phyloP scores from a whole-genome alignment of 2,888 invertebrate species.

The Lottia scabra region DNA sequence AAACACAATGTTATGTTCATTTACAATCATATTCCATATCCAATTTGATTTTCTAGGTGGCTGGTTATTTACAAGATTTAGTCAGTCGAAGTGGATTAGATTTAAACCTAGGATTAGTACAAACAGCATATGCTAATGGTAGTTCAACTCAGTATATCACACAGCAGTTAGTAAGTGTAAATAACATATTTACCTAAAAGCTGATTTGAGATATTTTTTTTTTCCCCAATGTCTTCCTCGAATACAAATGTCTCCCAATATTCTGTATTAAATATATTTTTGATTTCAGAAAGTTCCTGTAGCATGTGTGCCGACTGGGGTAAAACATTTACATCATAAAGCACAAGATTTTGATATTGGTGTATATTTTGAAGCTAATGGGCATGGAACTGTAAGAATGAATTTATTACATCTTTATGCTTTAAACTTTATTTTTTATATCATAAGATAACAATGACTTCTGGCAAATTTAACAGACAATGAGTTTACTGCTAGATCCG shows the following conservation, averaged over 20 bases:
- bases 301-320: constrained; percentile 92
- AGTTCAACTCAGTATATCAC: constrained; percentile 92
- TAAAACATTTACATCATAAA: constrained; percentile 94
- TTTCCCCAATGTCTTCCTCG: too few species aligned
- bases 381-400: constrained; percentile 86
- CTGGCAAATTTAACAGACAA: too few species aligned
- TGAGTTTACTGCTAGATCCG: too few species aligned
- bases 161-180: constrained; percentile 65
- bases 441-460: too few species aligned
- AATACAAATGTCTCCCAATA: too few species aligned
- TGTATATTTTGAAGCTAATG: constrained; percentile 99
- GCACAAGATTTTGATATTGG: constrained; percentile 93
- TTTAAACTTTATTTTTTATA: too few species aligned
- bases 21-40: too few species aligned
- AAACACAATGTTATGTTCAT: too few species aligned
- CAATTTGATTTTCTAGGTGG: constrained; percentile 71
- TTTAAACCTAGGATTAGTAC: constrained; percentile 88
- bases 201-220: too few species aligned
- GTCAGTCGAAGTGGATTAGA: constrained; percentile 67
- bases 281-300: constrained; percentile 85
- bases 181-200: too few species aligned
- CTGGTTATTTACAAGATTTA: constrained; percentile 76
- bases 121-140: constrained; percentile 99
- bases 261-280: not conserved
- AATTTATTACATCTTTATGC: too few species aligned